Evolutionary conservation across 2,113 vertebrate genomes (phyloP).

Genomic region (zebrafish (Danio rerio)): DNA sequence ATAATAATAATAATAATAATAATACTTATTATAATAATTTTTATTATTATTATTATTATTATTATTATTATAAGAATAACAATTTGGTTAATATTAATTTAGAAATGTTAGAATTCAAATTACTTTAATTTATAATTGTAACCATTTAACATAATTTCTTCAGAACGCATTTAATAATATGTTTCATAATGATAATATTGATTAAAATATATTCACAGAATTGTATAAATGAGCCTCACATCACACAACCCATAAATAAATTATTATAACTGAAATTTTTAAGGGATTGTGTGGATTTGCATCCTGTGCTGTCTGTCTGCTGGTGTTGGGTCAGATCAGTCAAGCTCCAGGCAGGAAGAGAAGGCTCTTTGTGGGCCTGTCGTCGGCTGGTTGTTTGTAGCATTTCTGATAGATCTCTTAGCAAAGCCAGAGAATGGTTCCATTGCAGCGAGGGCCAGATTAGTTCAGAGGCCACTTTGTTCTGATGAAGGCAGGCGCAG

Average conservation of each 20-base stretch:
- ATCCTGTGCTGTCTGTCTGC: not conserved
- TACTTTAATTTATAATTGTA: no score
- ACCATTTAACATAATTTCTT: no score
- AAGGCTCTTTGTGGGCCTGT: not conserved
- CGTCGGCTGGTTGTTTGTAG: constrained; percentile 19
- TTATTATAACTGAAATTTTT: not conserved
- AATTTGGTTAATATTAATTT: no score
- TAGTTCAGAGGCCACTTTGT: constrained; percentile 71
- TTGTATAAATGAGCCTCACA: not conserved
- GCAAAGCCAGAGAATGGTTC: constrained; percentile 61
- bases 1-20: no score
- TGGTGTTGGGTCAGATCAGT: constrained; percentile 12
- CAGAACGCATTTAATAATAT: no score
- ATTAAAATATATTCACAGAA: no score
- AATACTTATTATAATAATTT: no score
- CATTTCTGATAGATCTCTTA: constrained; percentile 28
- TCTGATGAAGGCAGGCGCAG: constrained; percentile 49
- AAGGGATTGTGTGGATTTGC: not conserved
- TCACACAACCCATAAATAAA: not conserved
- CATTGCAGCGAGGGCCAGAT: constrained; percentile 55
- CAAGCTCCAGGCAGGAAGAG: constrained; percentile 21
- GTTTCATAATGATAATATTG: no score
- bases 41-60: no score
- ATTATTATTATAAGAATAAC: no score
- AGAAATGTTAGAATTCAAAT: no score